phyloP scores from a whole-genome alignment of 2,888 invertebrate species.

The Drosophila pseudotalamancana region DNA sequence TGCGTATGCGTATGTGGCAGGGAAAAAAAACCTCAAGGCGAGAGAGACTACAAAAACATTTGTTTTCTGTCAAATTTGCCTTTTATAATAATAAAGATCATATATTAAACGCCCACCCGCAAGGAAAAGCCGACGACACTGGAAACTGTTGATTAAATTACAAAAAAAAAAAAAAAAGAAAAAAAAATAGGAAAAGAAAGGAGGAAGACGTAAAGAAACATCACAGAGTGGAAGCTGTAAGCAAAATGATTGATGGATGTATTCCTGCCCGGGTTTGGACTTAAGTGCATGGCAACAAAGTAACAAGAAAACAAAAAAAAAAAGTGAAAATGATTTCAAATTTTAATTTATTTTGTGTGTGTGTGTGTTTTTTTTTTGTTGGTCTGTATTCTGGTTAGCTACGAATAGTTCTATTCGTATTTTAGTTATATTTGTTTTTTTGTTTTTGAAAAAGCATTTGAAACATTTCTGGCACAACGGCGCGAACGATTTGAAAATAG shows the following conservation, averaged over 20 bases:
- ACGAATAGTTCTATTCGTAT: slow-evolving; percentile 37
- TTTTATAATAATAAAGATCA: slow-evolving; percentile 67
- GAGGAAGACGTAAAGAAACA: slow-evolving; percentile 8
- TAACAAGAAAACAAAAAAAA: not conserved
- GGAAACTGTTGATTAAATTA: slow-evolving; percentile 76
- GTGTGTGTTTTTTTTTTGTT: not conserved
- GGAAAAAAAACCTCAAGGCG: slow-evolving; percentile 28
- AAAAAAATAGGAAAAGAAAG: slow-evolving; percentile 4
- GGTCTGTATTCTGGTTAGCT: not conserved
- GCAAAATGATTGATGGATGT: slow-evolving; percentile 69
- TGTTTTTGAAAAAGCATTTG: slow-evolving; percentile 65
- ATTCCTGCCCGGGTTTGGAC: slow-evolving; percentile 28
- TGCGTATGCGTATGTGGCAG: too few species aligned
- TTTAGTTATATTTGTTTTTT: slow-evolving; percentile 24
- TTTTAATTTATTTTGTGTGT: slow-evolving; percentile 20
- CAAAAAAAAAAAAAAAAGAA: slow-evolving; percentile 30
- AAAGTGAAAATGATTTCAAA: slow-evolving; percentile 40
- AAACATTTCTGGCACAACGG: slow-evolving; percentile 76
- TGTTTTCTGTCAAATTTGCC: slow-evolving; percentile 79
- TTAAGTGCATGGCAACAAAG: slow-evolving; percentile 64
- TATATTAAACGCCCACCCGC: slow-evolving; percentile 55
- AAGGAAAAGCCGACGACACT: slow-evolving; percentile 45
- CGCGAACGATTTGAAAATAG: slow-evolving; percentile 72
- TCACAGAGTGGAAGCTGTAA: slow-evolving; percentile 39
- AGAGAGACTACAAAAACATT: slow-evolving; percentile 58